These are phyloP conservation scores for Oxygymnocypris stewartii DNA, from an alignment of 2,113 vertebrate species.

Conservation along the genomic window DNA sequence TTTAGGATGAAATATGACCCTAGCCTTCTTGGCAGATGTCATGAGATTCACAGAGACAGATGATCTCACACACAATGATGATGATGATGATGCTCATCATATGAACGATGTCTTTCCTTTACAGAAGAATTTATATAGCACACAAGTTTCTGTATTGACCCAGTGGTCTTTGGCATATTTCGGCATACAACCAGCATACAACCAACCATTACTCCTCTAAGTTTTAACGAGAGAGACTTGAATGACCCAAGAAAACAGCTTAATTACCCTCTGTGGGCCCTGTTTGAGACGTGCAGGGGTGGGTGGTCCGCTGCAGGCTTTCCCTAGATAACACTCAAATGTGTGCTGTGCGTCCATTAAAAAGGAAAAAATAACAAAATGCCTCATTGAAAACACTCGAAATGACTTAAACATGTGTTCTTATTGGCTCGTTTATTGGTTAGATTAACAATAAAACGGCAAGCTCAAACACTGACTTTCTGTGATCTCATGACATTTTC, in stretches of 20 bases:
- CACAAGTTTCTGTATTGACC: not conserved
- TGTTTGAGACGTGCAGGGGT: conserved; percentile 58
- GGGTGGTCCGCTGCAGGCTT: conserved; percentile 66
- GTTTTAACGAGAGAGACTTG: conserved; percentile 62
- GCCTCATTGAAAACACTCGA: conserved; percentile 36
- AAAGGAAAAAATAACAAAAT: conserved; percentile 52
- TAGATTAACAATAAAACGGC: conserved; percentile 29
- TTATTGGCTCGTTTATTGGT: conserved; percentile 30
- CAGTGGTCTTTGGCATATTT: not conserved
- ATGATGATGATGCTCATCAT: not conserved
- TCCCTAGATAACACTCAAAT: conserved; percentile 43
- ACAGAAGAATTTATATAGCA: not conserved
- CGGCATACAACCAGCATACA: not conserved
- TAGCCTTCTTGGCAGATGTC: not conserved
- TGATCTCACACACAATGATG: not conserved
- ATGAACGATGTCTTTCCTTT: not conserved
- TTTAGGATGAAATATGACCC: not conserved
- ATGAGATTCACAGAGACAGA: not conserved
- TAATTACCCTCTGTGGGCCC: conserved; percentile 64
- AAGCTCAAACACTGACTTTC: conserved; percentile 25
- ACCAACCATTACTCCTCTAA: not conserved
- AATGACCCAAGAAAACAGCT: conserved; percentile 62
- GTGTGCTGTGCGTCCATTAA: conserved; percentile 45
- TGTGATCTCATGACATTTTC: not conserved
- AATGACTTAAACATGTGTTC: conserved; percentile 44